phyloP scores from a whole-genome alignment of 2,888 invertebrate genomes.

The Meiosimyza decipiens region DNA sequence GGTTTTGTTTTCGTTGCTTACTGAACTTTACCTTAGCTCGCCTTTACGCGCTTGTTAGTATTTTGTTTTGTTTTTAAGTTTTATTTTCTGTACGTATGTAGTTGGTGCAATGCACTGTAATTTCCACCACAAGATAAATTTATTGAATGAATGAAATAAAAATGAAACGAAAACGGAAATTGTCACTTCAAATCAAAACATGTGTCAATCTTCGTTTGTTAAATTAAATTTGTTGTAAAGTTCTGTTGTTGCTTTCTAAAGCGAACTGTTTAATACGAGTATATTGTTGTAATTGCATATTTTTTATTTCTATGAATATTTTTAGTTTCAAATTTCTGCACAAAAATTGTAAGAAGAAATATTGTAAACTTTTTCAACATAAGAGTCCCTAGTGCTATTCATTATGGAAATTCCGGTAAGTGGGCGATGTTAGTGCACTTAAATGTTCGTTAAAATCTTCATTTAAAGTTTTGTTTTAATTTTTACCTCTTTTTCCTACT shows the following conservation, averaged over 20 bases:
- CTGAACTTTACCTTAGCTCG: background rate
- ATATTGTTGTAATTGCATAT: background rate
- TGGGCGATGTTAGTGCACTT: background rate
- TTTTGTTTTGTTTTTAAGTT: background rate
- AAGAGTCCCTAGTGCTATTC: slow-evolving; percentile 5
- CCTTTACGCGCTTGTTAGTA: too few species aligned
- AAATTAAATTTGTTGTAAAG: too few species aligned
- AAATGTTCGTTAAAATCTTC: too few species aligned
- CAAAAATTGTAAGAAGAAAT: slow-evolving; percentile 11
- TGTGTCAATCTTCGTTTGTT: slow-evolving; percentile 26
- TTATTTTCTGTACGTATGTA: background rate
- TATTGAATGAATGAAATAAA: background rate
- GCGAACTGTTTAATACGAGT: background rate
- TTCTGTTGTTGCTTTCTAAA: too few species aligned
- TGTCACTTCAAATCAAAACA: slow-evolving; percentile 35
- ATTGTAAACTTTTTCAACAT: background rate
- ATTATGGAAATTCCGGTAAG: slow-evolving; percentile 21
- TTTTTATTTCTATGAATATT: slow-evolving; percentile 7
- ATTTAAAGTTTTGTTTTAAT: too few species aligned
- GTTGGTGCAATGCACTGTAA: slow-evolving; percentile 29
- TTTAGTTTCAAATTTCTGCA: slow-evolving; percentile 9
- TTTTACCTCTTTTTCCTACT: too few species aligned
- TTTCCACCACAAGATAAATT: background rate
- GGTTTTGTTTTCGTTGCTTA: slow-evolving; percentile 10
- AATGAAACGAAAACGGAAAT: slow-evolving; percentile 30